phyloP scores from a whole-genome alignment of 2,888 invertebrate species.

The Galeopsomyia nigrocyanea region DNA sequence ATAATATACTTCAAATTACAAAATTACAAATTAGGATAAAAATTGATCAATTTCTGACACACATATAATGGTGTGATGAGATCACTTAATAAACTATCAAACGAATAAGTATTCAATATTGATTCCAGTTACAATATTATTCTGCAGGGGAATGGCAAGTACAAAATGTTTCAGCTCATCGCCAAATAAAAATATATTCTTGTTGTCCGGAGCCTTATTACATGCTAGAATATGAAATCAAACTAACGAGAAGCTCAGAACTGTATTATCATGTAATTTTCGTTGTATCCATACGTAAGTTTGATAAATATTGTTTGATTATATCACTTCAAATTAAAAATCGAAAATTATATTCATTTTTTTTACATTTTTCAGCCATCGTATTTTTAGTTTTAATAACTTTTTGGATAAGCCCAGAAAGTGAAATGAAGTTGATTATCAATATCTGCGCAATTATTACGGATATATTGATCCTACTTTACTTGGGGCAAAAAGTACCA shows the following conservation, averaged over 20 bases:
- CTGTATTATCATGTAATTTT: constrained; percentile 75
- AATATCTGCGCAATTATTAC: constrained; percentile 74
- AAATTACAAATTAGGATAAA: too few relatives aligned
- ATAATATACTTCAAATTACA: too few relatives aligned
- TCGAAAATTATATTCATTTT: not conserved
- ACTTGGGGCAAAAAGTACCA: constrained; percentile 74
- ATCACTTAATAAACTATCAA: too few relatives aligned
- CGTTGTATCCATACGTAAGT: constrained; percentile 74
- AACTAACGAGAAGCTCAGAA: constrained; percentile 72
- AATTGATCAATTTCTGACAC: not conserved
- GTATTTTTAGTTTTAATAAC: constrained; percentile 73
- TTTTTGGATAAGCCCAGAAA: constrained; percentile 78
- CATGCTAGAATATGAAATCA: constrained; percentile 70
- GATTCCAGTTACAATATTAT: constrained; percentile 37
- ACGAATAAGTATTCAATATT: too few relatives aligned
- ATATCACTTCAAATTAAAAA: not conserved
- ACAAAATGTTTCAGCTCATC: constrained; percentile 64
- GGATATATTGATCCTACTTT: constrained; percentile 74
- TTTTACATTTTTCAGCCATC: constrained; percentile 66
- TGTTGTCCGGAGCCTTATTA: constrained; percentile 74
- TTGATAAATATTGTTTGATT: too few relatives aligned
- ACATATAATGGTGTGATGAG: not conserved
- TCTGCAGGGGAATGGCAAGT: constrained; percentile 68
- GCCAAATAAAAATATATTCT: constrained; percentile 67
- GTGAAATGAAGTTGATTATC: constrained; percentile 77